A percentile compares a stretch with the other conserved stretches of the same genome.
These are phyloP conservation scores for Salvelinus alpinus DNA, from an alignment of 2,113 vertebrate species.

Conservation along the genomic window DNA sequence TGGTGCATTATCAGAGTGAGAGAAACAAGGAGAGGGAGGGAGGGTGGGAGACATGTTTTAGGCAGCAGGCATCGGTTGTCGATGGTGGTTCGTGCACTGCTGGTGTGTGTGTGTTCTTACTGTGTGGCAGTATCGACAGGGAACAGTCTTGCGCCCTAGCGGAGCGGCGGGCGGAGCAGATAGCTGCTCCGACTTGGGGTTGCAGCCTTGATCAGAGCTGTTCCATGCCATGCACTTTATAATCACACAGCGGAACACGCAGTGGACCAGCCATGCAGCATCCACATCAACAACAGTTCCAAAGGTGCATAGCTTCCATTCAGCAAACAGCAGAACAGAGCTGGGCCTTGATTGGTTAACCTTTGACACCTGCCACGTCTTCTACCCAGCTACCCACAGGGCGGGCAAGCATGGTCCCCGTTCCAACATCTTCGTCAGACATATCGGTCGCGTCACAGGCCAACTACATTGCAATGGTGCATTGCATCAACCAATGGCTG, in stretches of 20 bases:
- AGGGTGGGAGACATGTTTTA: conserved; percentile 37
- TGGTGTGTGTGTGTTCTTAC: conserved; percentile 40
- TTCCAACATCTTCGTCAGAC: background rate
- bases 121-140: conserved; percentile 26
- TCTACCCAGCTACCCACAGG: conserved; percentile 25
- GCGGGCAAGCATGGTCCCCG: conserved; percentile 8
- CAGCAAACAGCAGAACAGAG: conserved; percentile 20
- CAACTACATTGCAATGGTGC: too few relatives aligned
- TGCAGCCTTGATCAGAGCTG: conserved; percentile 81
- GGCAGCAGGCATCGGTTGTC: conserved; percentile 53
- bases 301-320: conserved; percentile 50
- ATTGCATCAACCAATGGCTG: too few relatives aligned
- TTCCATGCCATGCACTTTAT: conserved; percentile 91
- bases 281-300: conserved; percentile 46
- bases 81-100: conserved; percentile 64
- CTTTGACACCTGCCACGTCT: conserved; percentile 14
- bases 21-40: conserved; percentile 31
- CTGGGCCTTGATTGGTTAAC: conserved; percentile 16
- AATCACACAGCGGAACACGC: conserved; percentile 70
- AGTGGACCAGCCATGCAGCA: conserved; percentile 66
- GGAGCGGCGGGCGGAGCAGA: conserved; percentile 77
- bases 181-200: conserved; percentile 80
- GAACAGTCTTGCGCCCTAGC: conserved; percentile 70
- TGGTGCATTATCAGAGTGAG: conserved; percentile 51
- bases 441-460: too few relatives aligned